Evolutionary conservation across 2,797 vertebrate species (phyloP).

Genomic region (Pristis pectinata): DNA sequence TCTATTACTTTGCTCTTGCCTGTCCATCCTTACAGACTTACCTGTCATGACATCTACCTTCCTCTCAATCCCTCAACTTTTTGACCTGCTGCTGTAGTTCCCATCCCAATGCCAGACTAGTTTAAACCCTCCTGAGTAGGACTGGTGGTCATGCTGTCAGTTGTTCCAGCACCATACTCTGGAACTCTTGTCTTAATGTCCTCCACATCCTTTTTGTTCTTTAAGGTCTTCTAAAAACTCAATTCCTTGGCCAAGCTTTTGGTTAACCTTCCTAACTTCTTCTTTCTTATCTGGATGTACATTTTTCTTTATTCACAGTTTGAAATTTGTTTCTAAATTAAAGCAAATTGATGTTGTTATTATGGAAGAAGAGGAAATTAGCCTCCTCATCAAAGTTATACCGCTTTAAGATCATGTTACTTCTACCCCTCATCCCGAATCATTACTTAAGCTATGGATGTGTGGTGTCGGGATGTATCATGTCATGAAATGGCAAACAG

Average conservation of each 20-base stretch:
- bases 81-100: too few species aligned
- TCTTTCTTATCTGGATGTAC: neutral
- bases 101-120: too few species aligned
- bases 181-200: neutral
- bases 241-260: neutral
- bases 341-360: slow-evolving; percentile 7
- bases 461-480: neutral
- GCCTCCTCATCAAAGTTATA: neutral
- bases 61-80: too few species aligned
- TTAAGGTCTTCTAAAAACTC: neutral
- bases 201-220: neutral
- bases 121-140: too few species aligned
- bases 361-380: neutral
- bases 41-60: too few species aligned
- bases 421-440: neutral
- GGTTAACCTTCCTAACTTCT: neutral
- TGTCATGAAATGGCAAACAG: neutral
- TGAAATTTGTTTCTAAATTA: neutral
- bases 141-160: neutral
- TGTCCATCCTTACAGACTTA: too few species aligned
- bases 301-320: neutral
- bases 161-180: neutral
- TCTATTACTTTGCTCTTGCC: too few species aligned
- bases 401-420: neutral
- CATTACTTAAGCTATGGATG: neutral